Percentiles rank a stretch among this genome's conserved stretches.
These are phyloP conservation scores for Ichneumon xanthorius DNA, from an alignment of 2,888 invertebrate species.

Conservation along the genomic window DNA sequence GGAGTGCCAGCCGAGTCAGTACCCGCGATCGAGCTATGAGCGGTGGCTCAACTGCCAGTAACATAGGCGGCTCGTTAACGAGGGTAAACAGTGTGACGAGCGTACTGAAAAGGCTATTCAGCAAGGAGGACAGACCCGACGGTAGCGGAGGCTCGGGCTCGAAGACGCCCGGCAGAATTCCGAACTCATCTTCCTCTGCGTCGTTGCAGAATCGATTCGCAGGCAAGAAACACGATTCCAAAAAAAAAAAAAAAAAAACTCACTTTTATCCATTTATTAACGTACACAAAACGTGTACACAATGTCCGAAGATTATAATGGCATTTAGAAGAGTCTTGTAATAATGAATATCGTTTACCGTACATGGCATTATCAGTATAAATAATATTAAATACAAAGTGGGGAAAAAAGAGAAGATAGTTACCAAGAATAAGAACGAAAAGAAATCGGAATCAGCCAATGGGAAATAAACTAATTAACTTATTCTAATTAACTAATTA, in stretches of 20 bases:
- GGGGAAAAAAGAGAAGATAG: no score
- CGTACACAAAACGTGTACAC: neutral
- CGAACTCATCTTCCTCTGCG: conserved; percentile 78
- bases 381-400: no score
- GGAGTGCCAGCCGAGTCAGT: conserved; percentile 82
- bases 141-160: conserved; percentile 80
- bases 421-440: no score
- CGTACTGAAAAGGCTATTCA: conserved; percentile 91
- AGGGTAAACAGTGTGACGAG: conserved; percentile 92
- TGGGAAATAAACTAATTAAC: no score
- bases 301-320: no score
- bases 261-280: neutral
- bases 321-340: no score
- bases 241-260: neutral
- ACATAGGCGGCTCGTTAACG: conserved; percentile 87
- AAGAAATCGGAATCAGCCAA: no score
- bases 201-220: conserved; percentile 77
- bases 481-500: no score
- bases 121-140: conserved; percentile 89
- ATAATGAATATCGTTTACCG: no score
- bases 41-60: conserved; percentile 81
- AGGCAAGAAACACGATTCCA: conserved; percentile 86
- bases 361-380: no score
- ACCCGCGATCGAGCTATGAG: conserved; percentile 80
- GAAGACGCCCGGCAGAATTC: conserved; percentile 86